Base-by-base conservation (phyloP, 2,797 vertebrate species). In the Xiphophorus birchmanni region DNA sequence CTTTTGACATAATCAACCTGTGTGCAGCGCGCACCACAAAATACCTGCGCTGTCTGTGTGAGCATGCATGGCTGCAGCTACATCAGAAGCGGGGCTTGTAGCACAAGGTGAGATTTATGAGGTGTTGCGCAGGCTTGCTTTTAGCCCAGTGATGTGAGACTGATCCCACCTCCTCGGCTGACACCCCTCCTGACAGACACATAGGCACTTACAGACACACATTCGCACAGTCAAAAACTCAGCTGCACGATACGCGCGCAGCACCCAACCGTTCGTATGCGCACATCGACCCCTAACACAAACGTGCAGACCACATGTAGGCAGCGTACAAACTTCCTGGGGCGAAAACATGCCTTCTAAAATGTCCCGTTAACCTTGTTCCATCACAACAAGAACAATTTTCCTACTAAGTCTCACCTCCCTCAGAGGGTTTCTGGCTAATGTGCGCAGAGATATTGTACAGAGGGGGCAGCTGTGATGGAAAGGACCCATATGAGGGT, bases 61-160 rank as follows among this genome's bases (percentile, higher is more conserved):
- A 77, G 75, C 52, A 54, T 67, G 74, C 17, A 26, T 54, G 26
- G 87, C 75, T 83, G 86, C 80, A 82, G 84, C 86, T 73, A 82
- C 87, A 87, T 93, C 89, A 91, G 91, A 89, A 82, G 65, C 86
- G 26, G 5, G 80, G 54, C 83, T 82, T 83, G 89, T 72, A 83
- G 89, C 92, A 89, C 89, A 93, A 95, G 94, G 93, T 94, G 94
- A 93, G 91, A 95, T 96, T 95, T 95, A 96, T 90, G 92, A 92
- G 91, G 93, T 95, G 95, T 92, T 90, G 91, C 91, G 91, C 95
- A 95, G 79, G 92, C 84, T 84, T 42, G 91, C 92, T 93, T 93
- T 91, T 73, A 93, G 91, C 88, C 72, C 77, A 75, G 82, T 73
- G 90, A 93, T 84, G 88, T 87, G 81, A 83, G 89, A 84, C 84